A percentile compares a stretch with the other conserved stretches of the same genome.
Conservation (phyloP, 2,888 invertebrate genomes). For the Nesidiocoris tenuis region DNA sequence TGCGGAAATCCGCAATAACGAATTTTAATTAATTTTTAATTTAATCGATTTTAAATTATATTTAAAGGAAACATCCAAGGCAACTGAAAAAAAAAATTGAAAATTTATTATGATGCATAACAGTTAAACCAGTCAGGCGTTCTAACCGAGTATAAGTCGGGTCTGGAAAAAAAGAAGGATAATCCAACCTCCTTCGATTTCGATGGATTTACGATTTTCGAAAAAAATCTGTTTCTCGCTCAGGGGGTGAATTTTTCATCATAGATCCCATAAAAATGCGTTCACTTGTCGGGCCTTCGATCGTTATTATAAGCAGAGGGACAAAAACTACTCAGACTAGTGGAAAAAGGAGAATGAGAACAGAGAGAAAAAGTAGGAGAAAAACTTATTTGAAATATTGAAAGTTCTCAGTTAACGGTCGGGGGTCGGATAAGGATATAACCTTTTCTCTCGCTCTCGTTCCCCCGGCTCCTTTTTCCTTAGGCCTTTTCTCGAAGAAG, state of each 20-base stretch:
- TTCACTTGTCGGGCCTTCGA: not conserved
- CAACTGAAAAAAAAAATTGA: too few species aligned
- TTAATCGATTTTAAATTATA: too few species aligned
- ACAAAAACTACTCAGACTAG: not conserved
- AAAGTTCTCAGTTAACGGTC: constrained; percentile 33
- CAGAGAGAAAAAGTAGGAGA: not conserved
- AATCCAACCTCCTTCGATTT: too few species aligned
- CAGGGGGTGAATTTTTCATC: not conserved
- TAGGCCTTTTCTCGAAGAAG: constrained; percentile 6
- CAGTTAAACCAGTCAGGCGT: too few species aligned
- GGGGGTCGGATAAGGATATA: constrained; percentile 22
- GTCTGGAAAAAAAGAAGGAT: too few species aligned
- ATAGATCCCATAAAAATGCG: not conserved
- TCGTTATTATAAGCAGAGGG: not conserved
- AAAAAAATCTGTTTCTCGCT: not conserved
- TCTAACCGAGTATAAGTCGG: too few species aligned
- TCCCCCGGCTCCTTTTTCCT: not conserved
- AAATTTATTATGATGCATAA: too few species aligned
- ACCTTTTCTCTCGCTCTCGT: constrained; percentile 17
- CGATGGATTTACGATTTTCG: not conserved
- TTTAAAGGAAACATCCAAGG: too few species aligned
- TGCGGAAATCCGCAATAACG: too few species aligned
- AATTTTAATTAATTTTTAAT: too few species aligned
- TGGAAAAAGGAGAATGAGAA: constrained; percentile 1
- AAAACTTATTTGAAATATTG: constrained; percentile 39